These are phyloP conservation scores for Toxotes lorentzi DNA, from an alignment of 2,797 vertebrate species.

Conservation along the genomic window DNA sequence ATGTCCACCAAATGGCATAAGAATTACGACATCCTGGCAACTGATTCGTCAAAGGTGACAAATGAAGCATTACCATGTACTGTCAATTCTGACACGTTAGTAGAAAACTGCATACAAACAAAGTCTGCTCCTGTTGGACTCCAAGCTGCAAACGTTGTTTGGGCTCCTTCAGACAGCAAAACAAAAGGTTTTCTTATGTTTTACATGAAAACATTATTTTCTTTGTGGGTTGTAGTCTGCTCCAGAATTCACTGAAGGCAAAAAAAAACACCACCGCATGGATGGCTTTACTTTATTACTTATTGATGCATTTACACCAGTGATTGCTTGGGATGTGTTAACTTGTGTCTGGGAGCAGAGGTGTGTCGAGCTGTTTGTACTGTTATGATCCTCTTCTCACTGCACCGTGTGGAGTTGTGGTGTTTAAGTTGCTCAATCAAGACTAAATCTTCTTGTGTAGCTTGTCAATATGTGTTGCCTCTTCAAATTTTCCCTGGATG, in stretches of 20 bases:
- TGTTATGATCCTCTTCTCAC: too few species aligned
- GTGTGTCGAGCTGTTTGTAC: too few species aligned
- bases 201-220: neutral
- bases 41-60: slow-evolving; percentile 23
- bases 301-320: neutral
- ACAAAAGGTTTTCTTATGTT: too few species aligned
- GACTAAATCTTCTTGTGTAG: neutral
- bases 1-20: slow-evolving; percentile 32
- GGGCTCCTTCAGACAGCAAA: too few species aligned
- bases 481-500: neutral
- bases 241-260: neutral
- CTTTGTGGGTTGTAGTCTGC: neutral
- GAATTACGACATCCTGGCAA: slow-evolving; percentile 12
- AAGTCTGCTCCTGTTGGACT: neutral
- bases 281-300: neutral
- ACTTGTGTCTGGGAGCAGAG: too few species aligned
- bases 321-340: too few species aligned
- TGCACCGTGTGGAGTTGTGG: too few species aligned
- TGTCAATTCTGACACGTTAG: slow-evolving; percentile 11
- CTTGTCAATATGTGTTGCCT: neutral
- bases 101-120: neutral
- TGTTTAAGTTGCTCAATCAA: neutral
- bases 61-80: slow-evolving; percentile 12
- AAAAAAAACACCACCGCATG: too few species aligned
- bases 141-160: neutral